Base-by-base conservation (phyloP, 2,888 invertebrate species). In the Suillia variegata region DNA sequence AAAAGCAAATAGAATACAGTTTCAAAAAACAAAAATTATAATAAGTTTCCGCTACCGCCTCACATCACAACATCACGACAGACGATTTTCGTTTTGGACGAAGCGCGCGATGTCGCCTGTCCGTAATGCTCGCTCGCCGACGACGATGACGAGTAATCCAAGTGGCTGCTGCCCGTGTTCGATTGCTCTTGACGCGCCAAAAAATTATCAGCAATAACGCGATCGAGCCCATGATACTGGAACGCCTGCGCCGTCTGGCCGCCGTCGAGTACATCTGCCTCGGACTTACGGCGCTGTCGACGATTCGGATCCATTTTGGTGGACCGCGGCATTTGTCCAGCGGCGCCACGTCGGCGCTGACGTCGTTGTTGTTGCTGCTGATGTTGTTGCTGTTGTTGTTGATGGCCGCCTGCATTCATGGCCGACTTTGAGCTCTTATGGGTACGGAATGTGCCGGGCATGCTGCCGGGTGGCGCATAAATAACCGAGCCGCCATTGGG, bases 141-240 rank as follows among this genome's bases (percentile, higher is more conserved):
- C 1, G 79, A 75, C 1, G 79, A 71, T 42, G 76, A 80, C 24
- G 77, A 74, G 65, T 78, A 80, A 58, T 80, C 80, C n/a, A 76
- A 64, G 63, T 81, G 76, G 64, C 79, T 80, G 50, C 79, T 80
- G 48, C 71, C 69, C n/a, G 69, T 56, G 47, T 74, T 70, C 10
- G 74, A 72, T 64, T 77, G 76, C 56, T 82, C 80, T 64, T 82
- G 82, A 24, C 77, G 79, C 45, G 76, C 80, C 60, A 81, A 63
- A 22, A 81, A 82, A 59, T 72, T 80, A 61, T 82, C 81, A 2
- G 82, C 82, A 58, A 82, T 79, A 58, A 75, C 75, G 38, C 81
- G 78, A 70, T 82, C 82, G 49, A 82, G 59, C 0, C 82, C 82
- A 1, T 78, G 80, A 53, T 81, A 82, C 31, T 76, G 78, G 57